Base-by-base conservation (phyloP, 1,140 invertebrate species). In the Hylaeus anthracinus region DNA sequence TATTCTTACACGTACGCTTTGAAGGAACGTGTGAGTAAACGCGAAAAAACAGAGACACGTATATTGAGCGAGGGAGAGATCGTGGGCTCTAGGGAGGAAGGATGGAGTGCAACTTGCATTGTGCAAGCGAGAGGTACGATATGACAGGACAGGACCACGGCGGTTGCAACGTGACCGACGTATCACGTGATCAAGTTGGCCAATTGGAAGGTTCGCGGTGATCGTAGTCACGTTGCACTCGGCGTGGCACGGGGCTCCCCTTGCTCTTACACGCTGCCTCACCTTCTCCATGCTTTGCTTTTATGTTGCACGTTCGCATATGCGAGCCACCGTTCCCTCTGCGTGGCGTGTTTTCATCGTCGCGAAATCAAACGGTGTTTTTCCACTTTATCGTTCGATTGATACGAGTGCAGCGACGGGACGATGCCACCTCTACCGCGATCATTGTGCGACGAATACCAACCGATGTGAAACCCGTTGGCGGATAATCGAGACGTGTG, bases 121-220 rank as follows among this genome's bases (percentile, higher is more conserved):
- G 26, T n/a, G 43, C 4, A 15, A 65, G 12, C 4, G 67, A 70
- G 79, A 48, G 9, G 4, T 43, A 37, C 39, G n/a, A 48, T 63
- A 58, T 45, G 15, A 64, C 26, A 71, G 61, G 66, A n/a, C 9
- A 69, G 56, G 75, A 89, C 92, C 92, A 93, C 93, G 91, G 91
- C 92, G 89, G 61, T 72, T 89, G 90, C 93, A 94, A 94, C 92
- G 93, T 94, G 94, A 94, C 90, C 73, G 77, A 70, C 70, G 82
- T n/a, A 90, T 87, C 86, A 90, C 87, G 80, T 86, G 88, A 90
- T 75, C 70, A 72, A 74, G 64, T 71, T 66, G 64, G 82, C 90
- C 89, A 88, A 88, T 88, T 82, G 83, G 65, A 87, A 87, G 79
- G 77, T 79, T 77, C 85, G 85, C 67, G 75, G 75, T 84, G 84